Percentiles rank a stretch among this genome's conserved stretches.
These are phyloP conservation scores for Fissipunctia ypsillon DNA, from an alignment of 2,888 invertebrate genomes.

Conservation along the genomic window DNA sequence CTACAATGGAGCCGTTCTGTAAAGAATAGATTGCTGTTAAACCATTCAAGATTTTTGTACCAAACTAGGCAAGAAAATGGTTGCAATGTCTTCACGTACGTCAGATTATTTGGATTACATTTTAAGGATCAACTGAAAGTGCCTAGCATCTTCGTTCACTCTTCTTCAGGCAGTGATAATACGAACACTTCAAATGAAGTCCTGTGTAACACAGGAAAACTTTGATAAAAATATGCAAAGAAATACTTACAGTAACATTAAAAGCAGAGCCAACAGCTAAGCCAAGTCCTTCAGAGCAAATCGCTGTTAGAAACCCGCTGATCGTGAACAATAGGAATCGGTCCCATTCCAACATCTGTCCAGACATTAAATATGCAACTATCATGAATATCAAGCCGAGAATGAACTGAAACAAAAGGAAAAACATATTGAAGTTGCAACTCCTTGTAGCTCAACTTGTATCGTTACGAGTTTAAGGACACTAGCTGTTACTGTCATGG, in stretches of 20 bases:
- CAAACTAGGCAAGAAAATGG: too few relatives aligned
- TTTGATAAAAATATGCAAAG: neutral
- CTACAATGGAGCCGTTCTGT: constrained; percentile 91
- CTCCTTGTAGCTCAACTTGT: neutral
- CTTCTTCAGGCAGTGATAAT: neutral
- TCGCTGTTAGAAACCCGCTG: constrained; percentile 90
- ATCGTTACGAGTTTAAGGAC: neutral
- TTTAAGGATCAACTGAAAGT: neutral
- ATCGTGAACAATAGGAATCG: constrained; percentile 91
- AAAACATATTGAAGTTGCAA: neutral
- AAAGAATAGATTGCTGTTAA: constrained; percentile 64
- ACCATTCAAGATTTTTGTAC: neutral
- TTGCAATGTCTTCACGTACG: too few relatives aligned
- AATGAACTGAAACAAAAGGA: constrained; percentile 81
- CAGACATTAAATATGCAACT: constrained; percentile 91
- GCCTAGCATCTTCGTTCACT: neutral
- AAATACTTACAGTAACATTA: constrained; percentile 89
- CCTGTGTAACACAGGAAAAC: neutral
- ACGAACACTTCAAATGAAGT: neutral
- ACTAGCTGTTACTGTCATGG: neutral
- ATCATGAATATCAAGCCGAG: constrained; percentile 86
- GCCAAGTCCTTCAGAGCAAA: constrained; percentile 94
- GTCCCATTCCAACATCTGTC: constrained; percentile 92
- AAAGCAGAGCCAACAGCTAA: constrained; percentile 92
- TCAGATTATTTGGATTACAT: neutral